phyloP scores from a whole-genome alignment of 2,797 vertebrate species.

The Spinus pinus region DNA sequence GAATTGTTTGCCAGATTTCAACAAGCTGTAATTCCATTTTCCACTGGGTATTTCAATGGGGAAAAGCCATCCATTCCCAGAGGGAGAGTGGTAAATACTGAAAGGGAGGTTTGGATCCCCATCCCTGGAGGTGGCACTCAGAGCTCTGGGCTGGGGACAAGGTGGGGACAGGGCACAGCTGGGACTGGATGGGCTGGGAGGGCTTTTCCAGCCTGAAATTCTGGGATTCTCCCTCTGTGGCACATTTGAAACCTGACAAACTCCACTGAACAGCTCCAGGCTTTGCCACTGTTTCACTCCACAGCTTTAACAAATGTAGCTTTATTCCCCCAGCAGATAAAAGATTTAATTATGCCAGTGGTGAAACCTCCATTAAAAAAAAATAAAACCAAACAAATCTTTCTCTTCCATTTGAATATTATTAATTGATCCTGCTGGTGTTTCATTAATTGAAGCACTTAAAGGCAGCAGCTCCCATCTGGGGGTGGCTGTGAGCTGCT shows the following conservation, averaged over 20 bases:
- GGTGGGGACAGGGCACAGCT: neutral
- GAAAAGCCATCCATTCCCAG: neutral
- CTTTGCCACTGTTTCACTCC: neutral
- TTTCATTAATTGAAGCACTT: constrained; percentile 56
- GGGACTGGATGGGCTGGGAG: neutral
- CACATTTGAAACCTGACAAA: neutral
- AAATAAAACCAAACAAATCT: neutral
- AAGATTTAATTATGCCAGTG: neutral
- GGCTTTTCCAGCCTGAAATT: neutral
- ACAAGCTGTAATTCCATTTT: neutral
- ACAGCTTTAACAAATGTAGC: neutral
- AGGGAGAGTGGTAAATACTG: neutral
- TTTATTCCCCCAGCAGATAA: neutral
- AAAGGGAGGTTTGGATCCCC: neutral
- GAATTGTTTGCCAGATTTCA: neutral
- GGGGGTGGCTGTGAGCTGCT: neutral
- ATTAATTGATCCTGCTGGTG: constrained; percentile 44
- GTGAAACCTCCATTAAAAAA: neutral
- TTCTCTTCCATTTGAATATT: constrained; percentile 1
- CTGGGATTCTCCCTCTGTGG: neutral
- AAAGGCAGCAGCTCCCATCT: neutral
- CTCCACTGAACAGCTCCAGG: neutral
- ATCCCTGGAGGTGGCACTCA: neutral
- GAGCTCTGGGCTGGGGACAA: neutral
- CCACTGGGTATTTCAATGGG: neutral